Conservation (phyloP, 2,113 vertebrate genomes). For the Hymenochirus boettgeri region DNA sequence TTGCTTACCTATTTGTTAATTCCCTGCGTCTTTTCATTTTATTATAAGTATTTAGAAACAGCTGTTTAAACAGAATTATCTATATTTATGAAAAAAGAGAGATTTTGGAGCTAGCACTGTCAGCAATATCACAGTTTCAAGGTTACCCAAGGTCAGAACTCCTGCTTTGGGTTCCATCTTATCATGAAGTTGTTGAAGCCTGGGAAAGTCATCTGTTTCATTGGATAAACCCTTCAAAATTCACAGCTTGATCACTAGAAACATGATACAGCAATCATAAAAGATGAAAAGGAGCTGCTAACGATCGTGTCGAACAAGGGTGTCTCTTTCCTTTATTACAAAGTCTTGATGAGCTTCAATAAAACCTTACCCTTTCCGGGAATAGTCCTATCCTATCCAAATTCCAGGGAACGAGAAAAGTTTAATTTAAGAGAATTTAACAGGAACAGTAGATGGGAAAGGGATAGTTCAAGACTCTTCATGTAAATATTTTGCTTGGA, state of each 20-base stretch:
- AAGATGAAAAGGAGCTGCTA: background rate
- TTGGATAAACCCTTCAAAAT: background rate
- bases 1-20: too few relatives aligned
- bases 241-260: background rate
- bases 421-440: background rate
- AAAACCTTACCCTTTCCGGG: background rate
- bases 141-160: background rate
- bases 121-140: background rate
- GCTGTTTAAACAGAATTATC: too few relatives aligned
- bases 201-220: background rate
- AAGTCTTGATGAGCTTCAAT: background rate
- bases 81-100: too few relatives aligned
- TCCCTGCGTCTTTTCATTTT: too few relatives aligned
- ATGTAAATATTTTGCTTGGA: background rate
- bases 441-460: background rate
- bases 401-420: background rate
- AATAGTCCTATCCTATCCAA: background rate
- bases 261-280: background rate
- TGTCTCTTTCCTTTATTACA: conserved; percentile 1
- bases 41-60: too few relatives aligned
- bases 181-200: background rate
- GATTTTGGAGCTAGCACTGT: background rate
- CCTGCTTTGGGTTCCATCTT: background rate
- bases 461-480: background rate
- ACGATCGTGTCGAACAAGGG: background rate